A percentile compares a stretch with the other conserved stretches of the same genome.
Conservation (phyloP, 2,797 vertebrate genomes). For the Pristis pectinata region DNA sequence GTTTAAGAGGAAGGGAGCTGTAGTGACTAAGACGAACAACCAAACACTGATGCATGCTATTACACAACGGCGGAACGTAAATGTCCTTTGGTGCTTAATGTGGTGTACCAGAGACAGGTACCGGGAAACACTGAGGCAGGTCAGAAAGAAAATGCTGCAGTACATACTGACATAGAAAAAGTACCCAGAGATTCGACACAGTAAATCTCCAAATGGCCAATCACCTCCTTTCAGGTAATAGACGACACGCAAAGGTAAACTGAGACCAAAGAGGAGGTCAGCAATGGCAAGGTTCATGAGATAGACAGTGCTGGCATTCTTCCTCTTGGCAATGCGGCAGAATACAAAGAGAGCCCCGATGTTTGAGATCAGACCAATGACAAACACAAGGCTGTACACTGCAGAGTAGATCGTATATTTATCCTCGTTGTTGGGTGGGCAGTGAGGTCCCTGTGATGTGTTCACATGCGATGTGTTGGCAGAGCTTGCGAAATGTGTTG, state of each 20-base stretch:
- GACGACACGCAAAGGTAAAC: slow-evolving; percentile 42
- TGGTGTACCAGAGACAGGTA: slow-evolving; percentile 42
- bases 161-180: slow-evolving; percentile 49
- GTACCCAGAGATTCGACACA: slow-evolving; percentile 44
- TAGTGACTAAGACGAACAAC: slow-evolving; percentile 39
- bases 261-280: slow-evolving; percentile 46
- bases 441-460: neutral
- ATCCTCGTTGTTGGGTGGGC: neutral
- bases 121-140: slow-evolving; percentile 45
- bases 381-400: slow-evolving; percentile 45
- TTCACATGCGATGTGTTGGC: neutral
- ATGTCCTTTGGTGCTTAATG: slow-evolving; percentile 38
- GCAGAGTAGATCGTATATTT: slow-evolving; percentile 37
- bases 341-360: slow-evolving; percentile 44
- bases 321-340: slow-evolving; percentile 42
- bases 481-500: neutral
- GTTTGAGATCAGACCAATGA: slow-evolving; percentile 45
- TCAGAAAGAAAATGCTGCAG: slow-evolving; percentile 48
- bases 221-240: slow-evolving; percentile 38
- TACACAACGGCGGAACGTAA: slow-evolving; percentile 39
- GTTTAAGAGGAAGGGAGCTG: slow-evolving; percentile 8
- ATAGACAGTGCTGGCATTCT: slow-evolving; percentile 44
- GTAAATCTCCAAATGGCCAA: slow-evolving; percentile 35
- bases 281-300: slow-evolving; percentile 46
- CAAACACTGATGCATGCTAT: slow-evolving; percentile 43